Evolutionary conservation across 1,140 invertebrate species (phyloP), one percentile per base, ranked within the genome.

Genomic region (Conus ventricosus): DNA sequence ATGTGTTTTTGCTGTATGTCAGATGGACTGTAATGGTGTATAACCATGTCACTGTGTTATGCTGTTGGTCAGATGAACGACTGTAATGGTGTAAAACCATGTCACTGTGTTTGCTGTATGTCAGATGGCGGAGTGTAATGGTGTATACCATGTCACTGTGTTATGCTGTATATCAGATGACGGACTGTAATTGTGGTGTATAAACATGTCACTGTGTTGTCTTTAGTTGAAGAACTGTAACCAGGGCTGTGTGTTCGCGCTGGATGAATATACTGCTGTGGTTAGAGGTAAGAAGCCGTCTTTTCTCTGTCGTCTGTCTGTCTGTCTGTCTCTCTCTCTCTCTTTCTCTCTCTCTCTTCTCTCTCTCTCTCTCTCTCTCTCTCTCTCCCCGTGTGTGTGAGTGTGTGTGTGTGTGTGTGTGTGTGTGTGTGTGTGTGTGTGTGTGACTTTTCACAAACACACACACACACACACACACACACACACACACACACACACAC

Each of bases 211-310:
- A 60, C 8, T 39, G 39, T 39, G 39, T 88, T 60, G 20, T 57
- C 89, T 96, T 13, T 96, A 97, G 92, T 96, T 97, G 94, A 94
- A 97, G 6, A 97, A 97, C 92, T 97, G 97, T 93, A 96, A 97
- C n/a, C 96, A 97, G 94, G 97, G 97, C 87, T 97, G 98, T 95
- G 97, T 97, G 94, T 96, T 97, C 94, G 97, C 97, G 80, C 94
- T 97, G 84, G 97, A 97, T 91, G 95, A 96, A 88, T 97, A 98
- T 94, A 96, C 97, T 93, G 96, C 97, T 94, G 96, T 96, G 94
- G 95, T 97, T 86, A 96, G 96, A 96, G 96, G 97, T 97, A 95
- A 90, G 84, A 25, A 78, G 63, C 20, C 39, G 20, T 82, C 55
- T 54, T 81, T 39, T 25, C 17, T 89, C 17, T 82, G 17, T 67